These are phyloP conservation scores for Campoplex capitator DNA, from an alignment of 2,888 invertebrate genomes.

Conservation along the genomic window DNA sequence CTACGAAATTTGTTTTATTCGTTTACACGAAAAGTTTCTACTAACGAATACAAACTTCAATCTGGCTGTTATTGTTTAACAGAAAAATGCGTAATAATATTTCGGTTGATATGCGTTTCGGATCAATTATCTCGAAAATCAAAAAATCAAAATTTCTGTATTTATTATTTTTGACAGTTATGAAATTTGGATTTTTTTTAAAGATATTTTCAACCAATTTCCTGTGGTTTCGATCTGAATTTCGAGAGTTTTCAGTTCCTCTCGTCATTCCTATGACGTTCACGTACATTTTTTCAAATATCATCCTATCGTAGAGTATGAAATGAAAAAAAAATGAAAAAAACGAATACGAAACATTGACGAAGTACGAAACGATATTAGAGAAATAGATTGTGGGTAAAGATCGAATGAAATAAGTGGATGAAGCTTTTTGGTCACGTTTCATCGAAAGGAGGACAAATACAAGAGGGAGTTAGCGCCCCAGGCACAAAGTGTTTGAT, in stretches of 20 bases:
- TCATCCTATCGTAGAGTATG: neutral
- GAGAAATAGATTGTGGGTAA: conserved; percentile 29
- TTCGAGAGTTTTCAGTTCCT: neutral
- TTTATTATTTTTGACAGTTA: neutral
- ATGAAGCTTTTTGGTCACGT: conserved; percentile 68
- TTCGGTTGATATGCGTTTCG: neutral
- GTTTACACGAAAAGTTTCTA: conserved; percentile 48
- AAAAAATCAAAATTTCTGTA: neutral
- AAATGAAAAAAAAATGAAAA: neutral
- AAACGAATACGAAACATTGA: neutral
- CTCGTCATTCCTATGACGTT: neutral
- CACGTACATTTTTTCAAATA: neutral
- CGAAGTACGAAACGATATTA: neutral
- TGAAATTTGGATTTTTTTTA: neutral
- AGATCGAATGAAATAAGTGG: conserved; percentile 24
- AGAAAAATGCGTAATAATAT: too few relatives aligned
- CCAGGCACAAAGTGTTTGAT: conserved; percentile 65
- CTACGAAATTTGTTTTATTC: conserved; percentile 37
- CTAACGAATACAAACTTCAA: conserved; percentile 18
- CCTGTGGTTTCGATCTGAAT: neutral
- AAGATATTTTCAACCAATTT: neutral
- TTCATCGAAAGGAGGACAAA: conserved; percentile 67
- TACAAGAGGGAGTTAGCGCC: conserved; percentile 53
- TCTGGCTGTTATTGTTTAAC: neutral
- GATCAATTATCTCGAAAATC: too few relatives aligned